A percentile compares a stretch with the other conserved stretches of the same genome.
Evolutionary conservation across 2,888 invertebrate genomes (phyloP).

Genomic region (Mamestra brassicae): DNA sequence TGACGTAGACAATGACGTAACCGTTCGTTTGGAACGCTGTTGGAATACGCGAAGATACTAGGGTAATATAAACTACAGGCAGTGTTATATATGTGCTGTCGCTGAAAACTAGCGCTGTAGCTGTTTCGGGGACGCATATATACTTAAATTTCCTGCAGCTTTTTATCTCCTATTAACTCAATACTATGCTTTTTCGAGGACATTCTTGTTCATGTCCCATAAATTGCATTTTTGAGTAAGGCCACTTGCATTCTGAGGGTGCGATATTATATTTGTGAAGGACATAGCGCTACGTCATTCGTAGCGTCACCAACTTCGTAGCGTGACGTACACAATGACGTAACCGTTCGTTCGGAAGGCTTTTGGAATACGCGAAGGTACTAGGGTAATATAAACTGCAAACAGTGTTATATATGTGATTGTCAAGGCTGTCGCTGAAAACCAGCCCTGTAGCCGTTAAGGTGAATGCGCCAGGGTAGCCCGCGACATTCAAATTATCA

Average conservation of each 20-base stretch:
- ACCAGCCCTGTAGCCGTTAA: too few relatives aligned
- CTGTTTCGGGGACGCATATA: not conserved
- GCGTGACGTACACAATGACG: too few relatives aligned
- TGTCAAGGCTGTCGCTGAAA: too few relatives aligned
- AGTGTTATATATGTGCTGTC: not conserved
- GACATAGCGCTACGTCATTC: not conserved
- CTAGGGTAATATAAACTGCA: not conserved
- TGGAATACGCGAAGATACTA: conserved; percentile 9
- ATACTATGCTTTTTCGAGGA: too few relatives aligned
- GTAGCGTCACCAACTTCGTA: not conserved
- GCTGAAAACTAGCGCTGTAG: not conserved
- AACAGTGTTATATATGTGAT: not conserved
- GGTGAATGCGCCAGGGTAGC: too few relatives aligned
- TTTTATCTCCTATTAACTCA: too few relatives aligned
- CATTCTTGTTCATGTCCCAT: too few relatives aligned
- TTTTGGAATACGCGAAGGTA: conserved; percentile 8
- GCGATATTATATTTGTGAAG: not conserved
- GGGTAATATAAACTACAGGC: not conserved
- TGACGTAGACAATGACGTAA: too few relatives aligned
- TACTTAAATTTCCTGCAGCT: too few relatives aligned
- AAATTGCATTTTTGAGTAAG: too few relatives aligned
- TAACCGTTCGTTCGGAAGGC: not conserved
- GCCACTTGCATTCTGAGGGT: too few relatives aligned
- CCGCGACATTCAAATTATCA: too few relatives aligned
- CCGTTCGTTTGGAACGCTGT: not conserved